Evolutionary conservation across 2,113 vertebrate species (phyloP).

Genomic region (Todiramphus chloris): DNA sequence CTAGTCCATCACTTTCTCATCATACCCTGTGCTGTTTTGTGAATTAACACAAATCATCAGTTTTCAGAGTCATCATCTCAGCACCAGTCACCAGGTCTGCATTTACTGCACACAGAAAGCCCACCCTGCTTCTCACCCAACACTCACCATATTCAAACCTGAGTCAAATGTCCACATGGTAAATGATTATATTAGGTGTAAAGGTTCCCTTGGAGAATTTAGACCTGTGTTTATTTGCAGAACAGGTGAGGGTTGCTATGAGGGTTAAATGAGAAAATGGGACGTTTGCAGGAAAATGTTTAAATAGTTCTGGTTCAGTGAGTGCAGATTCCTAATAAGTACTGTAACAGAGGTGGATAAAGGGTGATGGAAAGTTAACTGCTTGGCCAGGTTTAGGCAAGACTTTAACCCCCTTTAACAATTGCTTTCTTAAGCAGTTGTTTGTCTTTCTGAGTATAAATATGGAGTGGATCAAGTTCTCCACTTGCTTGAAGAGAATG

Average conservation of each 20-base stretch:
- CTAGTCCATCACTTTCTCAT: background rate
- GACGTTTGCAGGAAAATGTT: conserved; percentile 7
- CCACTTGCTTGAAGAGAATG: conserved; percentile 15
- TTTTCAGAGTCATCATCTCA: background rate
- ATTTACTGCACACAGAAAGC: background rate
- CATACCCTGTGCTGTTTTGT: background rate
- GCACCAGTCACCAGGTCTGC: background rate
- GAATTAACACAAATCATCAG: background rate
- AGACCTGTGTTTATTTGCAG: background rate
- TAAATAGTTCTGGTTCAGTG: conserved; percentile 57
- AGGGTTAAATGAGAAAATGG: background rate
- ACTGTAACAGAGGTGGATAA: conserved; percentile 45
- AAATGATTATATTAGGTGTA: background rate
- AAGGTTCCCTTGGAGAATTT: background rate
- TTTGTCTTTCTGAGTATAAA: conserved; percentile 49
- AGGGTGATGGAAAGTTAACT: conserved; percentile 53
- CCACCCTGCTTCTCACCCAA: background rate
- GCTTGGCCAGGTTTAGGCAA: conserved; percentile 45
- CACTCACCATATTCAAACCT: background rate
- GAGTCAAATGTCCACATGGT: background rate
- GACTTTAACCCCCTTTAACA: background rate
- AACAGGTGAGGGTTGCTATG: conserved; percentile 2
- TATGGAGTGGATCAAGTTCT: conserved; percentile 37
- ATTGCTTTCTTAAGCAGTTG: conserved; percentile 17
- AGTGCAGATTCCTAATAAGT: conserved; percentile 50